These are phyloP conservation scores for Acrocyrtus sp. DNA, from an alignment of 2,888 invertebrate genomes.

Conservation along the genomic window DNA sequence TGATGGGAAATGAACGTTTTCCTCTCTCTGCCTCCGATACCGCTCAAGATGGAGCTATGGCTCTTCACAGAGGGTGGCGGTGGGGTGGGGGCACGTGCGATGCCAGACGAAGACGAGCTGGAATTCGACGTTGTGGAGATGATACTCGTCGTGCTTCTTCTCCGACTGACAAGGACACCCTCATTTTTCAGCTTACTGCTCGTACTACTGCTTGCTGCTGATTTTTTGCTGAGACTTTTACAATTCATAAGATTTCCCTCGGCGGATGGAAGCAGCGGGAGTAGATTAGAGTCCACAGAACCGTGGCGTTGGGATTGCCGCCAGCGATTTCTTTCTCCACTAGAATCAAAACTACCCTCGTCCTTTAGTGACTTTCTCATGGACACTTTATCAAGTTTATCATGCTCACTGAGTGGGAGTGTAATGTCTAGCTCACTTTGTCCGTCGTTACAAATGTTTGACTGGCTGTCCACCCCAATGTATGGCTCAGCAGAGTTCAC, in stretches of 20 bases:
- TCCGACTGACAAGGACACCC: conserved; percentile 4
- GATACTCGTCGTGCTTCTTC: conserved; percentile 11
- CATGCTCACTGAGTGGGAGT: not conserved
- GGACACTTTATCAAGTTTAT: conserved; percentile 10
- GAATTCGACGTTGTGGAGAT: too few species aligned
- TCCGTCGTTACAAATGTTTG: not conserved
- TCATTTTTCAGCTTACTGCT: conserved; percentile 15
- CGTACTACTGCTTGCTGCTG: conserved; percentile 27
- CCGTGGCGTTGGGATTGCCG: not conserved
- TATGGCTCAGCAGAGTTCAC: not conserved
- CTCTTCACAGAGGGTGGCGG: conserved; percentile 24
- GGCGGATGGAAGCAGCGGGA: not conserved
- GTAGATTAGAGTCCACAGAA: not conserved
- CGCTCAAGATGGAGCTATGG: conserved; percentile 18
- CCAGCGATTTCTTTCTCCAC: not conserved
- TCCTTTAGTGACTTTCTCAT: conserved; percentile 21
- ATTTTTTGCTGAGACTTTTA: conserved; percentile 34
- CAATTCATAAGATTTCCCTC: conserved; percentile 42
- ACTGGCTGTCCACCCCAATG: not conserved
- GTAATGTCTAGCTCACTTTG: not conserved
- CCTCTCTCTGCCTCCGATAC: conserved; percentile 24
- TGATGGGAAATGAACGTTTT: conserved; percentile 27
- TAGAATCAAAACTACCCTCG: not conserved
- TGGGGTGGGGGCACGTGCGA: conserved; percentile 31
- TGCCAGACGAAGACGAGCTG: conserved; percentile 10